Base-by-base conservation (phyloP, 1,140 invertebrate genomes). In the Hypothenemus hampei region DNA sequence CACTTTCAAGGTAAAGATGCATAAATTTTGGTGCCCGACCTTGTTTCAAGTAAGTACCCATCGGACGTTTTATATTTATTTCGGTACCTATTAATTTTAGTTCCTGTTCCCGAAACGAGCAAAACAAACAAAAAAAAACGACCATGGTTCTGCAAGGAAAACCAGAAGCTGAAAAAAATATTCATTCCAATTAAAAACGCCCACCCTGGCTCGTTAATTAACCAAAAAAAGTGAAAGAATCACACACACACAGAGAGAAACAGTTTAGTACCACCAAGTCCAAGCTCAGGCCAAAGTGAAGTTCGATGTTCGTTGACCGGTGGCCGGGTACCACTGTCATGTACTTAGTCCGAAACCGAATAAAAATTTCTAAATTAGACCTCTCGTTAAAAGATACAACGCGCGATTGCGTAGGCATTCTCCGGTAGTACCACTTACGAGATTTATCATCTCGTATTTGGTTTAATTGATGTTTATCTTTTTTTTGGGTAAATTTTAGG, bases 381-480 rank as follows among this genome's bases (percentile, higher is more conserved):
- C 58, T 39, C 63, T 60, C 60, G 62, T 64, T 64, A 62, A 64
- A 54, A 64, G 63, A 64, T 64, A 64, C 63, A 64, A 39, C 46
- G 37, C 11, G 13, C 43, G 63, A 64, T 62, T 64, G 60, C 53
- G 51, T 54, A 54, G 51, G 51, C 51, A 45, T 37, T 8, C 13
- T n/a, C n/a, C n/a, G n/a, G n/a, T 11, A 31, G 26, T 11, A 31
- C 26, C 26, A 31, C 26, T 31, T 13, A 13, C 11, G 35, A 37
- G 35, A 37, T 37, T 37, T 37, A 37, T 16, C n/a, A n/a, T n/a
- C n/a, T n/a, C n/a, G n/a, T n/a, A n/a, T n/a, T n/a, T n/a, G n/a
- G n/a, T n/a, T n/a, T n/a, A n/a, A n/a, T n/a, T n/a, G n/a, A n/a
- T n/a, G n/a, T n/a, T n/a, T n/a, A n/a, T n/a, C n/a, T n/a, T n/a